Conservation (phyloP, 2,888 invertebrate genomes). For the Campoplex capitator region DNA sequence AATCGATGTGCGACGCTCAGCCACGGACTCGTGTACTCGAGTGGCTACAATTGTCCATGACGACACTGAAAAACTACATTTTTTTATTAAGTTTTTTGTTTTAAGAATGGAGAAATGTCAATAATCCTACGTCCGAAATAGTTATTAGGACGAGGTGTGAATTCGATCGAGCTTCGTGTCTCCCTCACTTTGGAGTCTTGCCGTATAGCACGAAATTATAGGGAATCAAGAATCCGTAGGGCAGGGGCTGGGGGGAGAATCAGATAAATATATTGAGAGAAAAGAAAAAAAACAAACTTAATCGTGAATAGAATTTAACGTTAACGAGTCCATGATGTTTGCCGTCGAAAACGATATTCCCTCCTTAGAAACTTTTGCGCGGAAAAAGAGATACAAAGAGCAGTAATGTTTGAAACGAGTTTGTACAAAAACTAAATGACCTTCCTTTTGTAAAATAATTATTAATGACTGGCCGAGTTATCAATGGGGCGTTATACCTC, state of each 20-base stretch:
- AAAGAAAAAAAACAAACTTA: neutral
- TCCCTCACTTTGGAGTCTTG: conserved; percentile 55
- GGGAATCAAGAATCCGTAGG: neutral
- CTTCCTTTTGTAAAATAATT: conserved; percentile 78
- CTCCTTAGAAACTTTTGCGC: neutral
- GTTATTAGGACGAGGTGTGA: neutral
- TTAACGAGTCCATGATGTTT: neutral
- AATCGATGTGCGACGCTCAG: conserved; percentile 5
- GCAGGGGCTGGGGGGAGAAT: neutral
- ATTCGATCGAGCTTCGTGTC: conserved; percentile 30
- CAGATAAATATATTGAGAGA: conserved; percentile 4
- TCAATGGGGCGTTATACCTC: conserved; percentile 2
- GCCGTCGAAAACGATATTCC: neutral
- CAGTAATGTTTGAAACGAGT: conserved; percentile 30
- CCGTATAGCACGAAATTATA: conserved; percentile 43
- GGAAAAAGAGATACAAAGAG: neutral
- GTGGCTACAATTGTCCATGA: conserved; percentile 56
- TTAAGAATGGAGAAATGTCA: conserved; percentile 17
- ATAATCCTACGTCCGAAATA: conserved; percentile 3
- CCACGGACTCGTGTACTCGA: conserved; percentile 26
- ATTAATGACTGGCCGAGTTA: conserved; percentile 35
- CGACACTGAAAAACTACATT: conserved; percentile 53
- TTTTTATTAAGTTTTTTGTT: neutral
- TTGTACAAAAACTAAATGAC: conserved; percentile 53
- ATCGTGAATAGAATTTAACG: conserved; percentile 20